Evolutionary conservation across 2,113 vertebrate species (phyloP), one percentile per base, ranked within the genome.

Genomic region (Thinocorus orbignyianus): DNA sequence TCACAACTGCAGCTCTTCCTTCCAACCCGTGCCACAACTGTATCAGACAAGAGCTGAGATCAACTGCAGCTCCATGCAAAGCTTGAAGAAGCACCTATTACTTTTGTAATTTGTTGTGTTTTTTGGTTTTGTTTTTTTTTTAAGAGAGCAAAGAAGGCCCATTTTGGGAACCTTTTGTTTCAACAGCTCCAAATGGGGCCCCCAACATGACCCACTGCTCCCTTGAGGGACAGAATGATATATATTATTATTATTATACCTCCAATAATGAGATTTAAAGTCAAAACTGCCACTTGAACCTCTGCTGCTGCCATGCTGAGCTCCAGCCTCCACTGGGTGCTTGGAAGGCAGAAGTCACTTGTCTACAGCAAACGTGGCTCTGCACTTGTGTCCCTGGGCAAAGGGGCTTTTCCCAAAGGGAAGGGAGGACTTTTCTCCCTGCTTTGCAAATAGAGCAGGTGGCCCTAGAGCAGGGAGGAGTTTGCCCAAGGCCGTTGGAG

Each of bases 401-500:
- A 64, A 78, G 41, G n/a, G n/a, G 24, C 15, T 90, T 44, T 69
- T 66, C 28, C 55, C 35, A 30, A 37, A 41, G 46, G 28, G 37
- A 64, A 41, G 35, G 33, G 37, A 46, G 6, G 33, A 17, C 19
- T 30, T 90, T 91, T 46, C 17, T 51, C 46, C 23, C 44, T 48
- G 22, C n/a, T 88, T 35, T 66, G 57, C 66, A 49, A 25, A 7
- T 1, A 55, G 69, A 8, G 39, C 1, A 30, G 31, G 6, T 1
- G 10, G 60, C 17, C 51, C 51, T 24, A 12, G 57, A 9, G 60
- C 64, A 42, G 83, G 65, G 20, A 19, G 19, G 41, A 4, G 22
- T 9, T 42, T 70, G 48, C 23, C 41, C 4, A 0, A 41, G 54
- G 84, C 13, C 0, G 1, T 0, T 16, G 66, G 76, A 68, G 69